Evolutionary conservation across 2,113 vertebrate genomes (phyloP).

Genomic region (Axis porcinus): DNA sequence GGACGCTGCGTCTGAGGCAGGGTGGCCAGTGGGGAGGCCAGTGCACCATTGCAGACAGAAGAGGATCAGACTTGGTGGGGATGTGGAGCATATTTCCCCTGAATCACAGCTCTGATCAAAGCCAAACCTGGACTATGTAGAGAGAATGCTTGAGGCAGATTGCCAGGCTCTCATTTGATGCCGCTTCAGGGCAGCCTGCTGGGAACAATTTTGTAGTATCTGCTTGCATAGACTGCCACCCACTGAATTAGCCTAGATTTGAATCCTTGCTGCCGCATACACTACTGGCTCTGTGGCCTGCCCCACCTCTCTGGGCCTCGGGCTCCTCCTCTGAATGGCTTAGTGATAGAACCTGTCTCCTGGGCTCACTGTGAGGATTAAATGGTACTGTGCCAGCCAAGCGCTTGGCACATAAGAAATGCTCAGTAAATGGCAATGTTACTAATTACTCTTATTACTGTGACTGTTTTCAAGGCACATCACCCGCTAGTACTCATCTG

Average conservation of each 20-base stretch:
- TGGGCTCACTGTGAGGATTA: not conserved
- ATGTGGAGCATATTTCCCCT: not conserved
- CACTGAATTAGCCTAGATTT: not conserved
- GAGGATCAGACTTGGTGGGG: not conserved
- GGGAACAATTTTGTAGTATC: not conserved
- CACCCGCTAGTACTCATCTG: fast-evolving
- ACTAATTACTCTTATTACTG: fast-evolving
- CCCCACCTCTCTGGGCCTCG: not conserved
- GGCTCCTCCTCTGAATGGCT: not conserved
- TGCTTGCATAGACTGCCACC: not conserved
- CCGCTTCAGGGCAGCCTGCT: not conserved
- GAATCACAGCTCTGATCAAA: not conserved
- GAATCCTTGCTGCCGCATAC: not conserved
- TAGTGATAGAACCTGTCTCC: not conserved
- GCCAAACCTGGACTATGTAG: not conserved
- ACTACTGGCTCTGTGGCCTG: not conserved
- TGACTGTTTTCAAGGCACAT: not conserved
- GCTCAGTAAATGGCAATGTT: not conserved
- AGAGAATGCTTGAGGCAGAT: not conserved
- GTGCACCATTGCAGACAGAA: not conserved
- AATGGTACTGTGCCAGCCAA: not conserved
- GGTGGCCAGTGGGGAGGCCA: not conserved
- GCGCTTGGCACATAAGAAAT: not conserved
- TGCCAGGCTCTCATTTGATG: not conserved
- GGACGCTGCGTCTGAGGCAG: not conserved